Evolutionary conservation across 2,797 vertebrate species (phyloP).

Genomic region (Centropyge bicolor): DNA sequence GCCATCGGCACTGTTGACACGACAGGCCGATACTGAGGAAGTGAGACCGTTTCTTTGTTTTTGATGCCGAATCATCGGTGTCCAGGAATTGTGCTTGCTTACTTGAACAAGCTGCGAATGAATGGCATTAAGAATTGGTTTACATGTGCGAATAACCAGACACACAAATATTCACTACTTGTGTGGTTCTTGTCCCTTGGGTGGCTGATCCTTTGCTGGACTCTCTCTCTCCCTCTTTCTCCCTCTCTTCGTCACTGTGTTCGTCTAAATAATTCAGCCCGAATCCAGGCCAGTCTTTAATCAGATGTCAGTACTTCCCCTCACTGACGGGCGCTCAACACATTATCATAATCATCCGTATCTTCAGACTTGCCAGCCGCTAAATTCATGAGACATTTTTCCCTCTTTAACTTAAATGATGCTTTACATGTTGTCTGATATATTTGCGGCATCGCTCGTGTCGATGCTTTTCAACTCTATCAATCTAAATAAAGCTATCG

Average conservation of each 20-base stretch:
- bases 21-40: constrained; percentile 36
- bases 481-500: neutral
- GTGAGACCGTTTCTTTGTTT: constrained; percentile 51
- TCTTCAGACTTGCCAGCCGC: constrained; percentile 51
- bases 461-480: neutral
- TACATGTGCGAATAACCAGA: constrained; percentile 12
- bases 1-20: constrained; percentile 69
- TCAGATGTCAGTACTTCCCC: constrained; percentile 69
- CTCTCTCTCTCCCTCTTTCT: constrained; percentile 5
- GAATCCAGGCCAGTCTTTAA: constrained; percentile 77
- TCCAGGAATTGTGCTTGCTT: constrained; percentile 21
- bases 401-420: constrained; percentile 20
- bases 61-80: constrained; percentile 37
- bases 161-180: neutral
- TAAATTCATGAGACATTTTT: constrained; percentile 29
- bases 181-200: constrained; percentile 6
- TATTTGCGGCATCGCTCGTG: neutral
- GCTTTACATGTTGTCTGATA: constrained; percentile 27
- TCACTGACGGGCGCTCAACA: constrained; percentile 56
- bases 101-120: constrained; percentile 16
- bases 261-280: constrained; percentile 78
- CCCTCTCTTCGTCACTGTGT: constrained; percentile 41
- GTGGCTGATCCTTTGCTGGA: constrained; percentile 33
- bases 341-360: constrained; percentile 78
- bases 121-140: constrained; percentile 4